These are phyloP conservation scores for Caprella mutica DNA, from an alignment of 2,888 invertebrate species.

Conservation along the genomic window DNA sequence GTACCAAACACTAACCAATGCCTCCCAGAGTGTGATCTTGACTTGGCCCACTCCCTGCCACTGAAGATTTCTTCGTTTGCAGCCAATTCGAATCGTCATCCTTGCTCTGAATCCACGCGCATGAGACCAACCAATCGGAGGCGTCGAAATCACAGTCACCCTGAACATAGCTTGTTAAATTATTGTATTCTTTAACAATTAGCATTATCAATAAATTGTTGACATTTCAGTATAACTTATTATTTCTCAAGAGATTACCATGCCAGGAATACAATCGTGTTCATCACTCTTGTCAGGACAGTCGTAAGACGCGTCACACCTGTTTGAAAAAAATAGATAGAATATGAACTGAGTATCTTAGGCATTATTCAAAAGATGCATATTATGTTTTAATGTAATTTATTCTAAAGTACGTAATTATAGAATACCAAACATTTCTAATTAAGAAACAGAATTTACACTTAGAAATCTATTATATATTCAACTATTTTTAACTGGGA, in stretches of 20 bases:
- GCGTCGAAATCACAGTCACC: constrained; percentile 24
- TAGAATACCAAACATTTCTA: no score
- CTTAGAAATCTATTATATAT: no score
- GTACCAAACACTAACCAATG: no score
- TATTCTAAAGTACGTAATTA: no score
- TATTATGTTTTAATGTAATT: no score
- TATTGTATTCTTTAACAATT: no score
- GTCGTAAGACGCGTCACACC: constrained; percentile 20
- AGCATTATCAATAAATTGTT: no score
- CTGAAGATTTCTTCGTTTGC: background rate
- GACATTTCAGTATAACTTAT: background rate
- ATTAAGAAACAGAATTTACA: no score
- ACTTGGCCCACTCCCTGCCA: constrained; percentile 6
- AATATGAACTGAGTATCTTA: no score
- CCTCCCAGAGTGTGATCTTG: constrained; percentile 20
- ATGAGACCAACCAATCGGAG: background rate
- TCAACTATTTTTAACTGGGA: no score
- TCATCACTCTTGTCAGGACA: constrained; percentile 23
- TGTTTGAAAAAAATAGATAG: no score
- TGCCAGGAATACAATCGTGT: constrained; percentile 8
- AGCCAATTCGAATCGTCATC: constrained; percentile 21
- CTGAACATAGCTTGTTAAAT: constrained; percentile 1
- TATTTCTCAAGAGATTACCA: constrained; percentile 2
- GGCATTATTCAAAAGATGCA: no score
- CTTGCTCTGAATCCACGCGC: constrained; percentile 6